Conservation (phyloP, 2,888 invertebrate genomes). For the Dendrolimus pini region DNA sequence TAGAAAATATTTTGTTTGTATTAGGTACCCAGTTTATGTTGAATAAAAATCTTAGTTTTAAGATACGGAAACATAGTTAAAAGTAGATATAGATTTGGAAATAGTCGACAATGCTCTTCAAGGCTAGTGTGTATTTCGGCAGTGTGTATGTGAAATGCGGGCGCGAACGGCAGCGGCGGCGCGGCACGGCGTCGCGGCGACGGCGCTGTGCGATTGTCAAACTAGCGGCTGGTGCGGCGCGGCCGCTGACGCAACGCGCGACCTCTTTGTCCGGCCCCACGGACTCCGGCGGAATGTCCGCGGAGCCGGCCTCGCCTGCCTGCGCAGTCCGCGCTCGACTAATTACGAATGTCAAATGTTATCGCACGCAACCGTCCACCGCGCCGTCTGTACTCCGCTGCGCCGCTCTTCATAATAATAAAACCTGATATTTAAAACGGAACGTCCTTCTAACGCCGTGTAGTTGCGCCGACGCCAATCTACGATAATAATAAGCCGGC, state of each 20-base stretch:
- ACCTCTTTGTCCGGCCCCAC: constrained; percentile 71
- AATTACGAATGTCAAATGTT: constrained; percentile 78
- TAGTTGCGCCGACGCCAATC: constrained; percentile 78
- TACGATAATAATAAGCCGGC: constrained; percentile 77
- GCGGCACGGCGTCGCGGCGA: constrained; percentile 14
- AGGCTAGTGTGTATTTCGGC: constrained; percentile 56
- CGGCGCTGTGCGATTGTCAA: constrained; percentile 28
- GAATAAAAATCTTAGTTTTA: background rate
- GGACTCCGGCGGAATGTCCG: constrained; percentile 53
- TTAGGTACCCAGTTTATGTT: constrained; percentile 11
- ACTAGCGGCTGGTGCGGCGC: constrained; percentile 28
- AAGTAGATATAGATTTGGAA: constrained; percentile 33
- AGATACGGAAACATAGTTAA: constrained; percentile 38
- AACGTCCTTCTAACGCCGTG: constrained; percentile 78
- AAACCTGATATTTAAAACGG: constrained; percentile 78
- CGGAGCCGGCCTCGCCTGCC: constrained; percentile 47
- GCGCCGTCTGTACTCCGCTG: constrained; percentile 73
- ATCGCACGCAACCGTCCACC: constrained; percentile 75
- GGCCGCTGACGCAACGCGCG: constrained; percentile 66
- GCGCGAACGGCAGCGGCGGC: constrained; percentile 22
- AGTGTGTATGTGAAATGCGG: constrained; percentile 49
- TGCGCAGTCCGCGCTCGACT: constrained; percentile 58
- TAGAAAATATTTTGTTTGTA: too few relatives aligned
- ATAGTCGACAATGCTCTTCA: constrained; percentile 49
- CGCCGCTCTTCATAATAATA: constrained; percentile 77